These are phyloP conservation scores for Stylophora pistillata DNA, from an alignment of 64 coral and sea anemone species.

Conservation along the genomic window DNA sequence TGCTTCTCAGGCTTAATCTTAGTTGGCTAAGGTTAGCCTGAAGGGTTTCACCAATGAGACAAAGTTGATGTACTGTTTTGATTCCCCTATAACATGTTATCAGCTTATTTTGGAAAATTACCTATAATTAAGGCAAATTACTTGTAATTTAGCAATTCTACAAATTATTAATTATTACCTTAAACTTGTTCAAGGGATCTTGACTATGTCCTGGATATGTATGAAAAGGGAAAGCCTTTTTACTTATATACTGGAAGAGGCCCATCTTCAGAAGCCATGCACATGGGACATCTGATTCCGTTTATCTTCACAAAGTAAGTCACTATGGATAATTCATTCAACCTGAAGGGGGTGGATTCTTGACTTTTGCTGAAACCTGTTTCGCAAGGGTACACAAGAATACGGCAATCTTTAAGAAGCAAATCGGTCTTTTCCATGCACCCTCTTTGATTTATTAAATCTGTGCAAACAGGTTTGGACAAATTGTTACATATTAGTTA, in stretches of 20 bases:
- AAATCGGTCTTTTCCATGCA: too few relatives aligned
- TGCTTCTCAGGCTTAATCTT: too few relatives aligned
- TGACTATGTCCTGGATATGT: slow-evolving; percentile 79
- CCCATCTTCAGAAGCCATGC: slow-evolving; percentile 96
- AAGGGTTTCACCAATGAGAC: too few relatives aligned
- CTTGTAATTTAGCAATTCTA: not conserved
- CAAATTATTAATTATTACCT: not conserved
- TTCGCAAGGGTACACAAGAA: not conserved
- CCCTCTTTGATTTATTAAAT: too few relatives aligned
- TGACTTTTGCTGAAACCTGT: too few relatives aligned
- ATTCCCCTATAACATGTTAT: too few relatives aligned
- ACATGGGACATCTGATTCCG: slow-evolving; percentile 96
- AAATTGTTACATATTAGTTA: too few relatives aligned
- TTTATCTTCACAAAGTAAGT: slow-evolving; percentile 99
- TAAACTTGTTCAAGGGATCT: slow-evolving; percentile 72
- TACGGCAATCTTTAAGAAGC: too few relatives aligned
- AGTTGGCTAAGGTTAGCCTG: too few relatives aligned
- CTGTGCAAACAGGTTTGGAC: too few relatives aligned
- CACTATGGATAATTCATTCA: not conserved
- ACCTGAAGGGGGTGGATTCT: too few relatives aligned
- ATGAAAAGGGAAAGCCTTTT: slow-evolving; percentile 88
- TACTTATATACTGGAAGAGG: slow-evolving; percentile 99
- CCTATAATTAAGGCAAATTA: not conserved
- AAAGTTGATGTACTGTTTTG: too few relatives aligned
- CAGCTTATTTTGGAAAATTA: not conserved